Percentiles rank a stretch among this genome's conserved stretches.
phyloP scores from a whole-genome alignment of 2,888 invertebrate genomes.

The Cataglyphis altisquamis region DNA sequence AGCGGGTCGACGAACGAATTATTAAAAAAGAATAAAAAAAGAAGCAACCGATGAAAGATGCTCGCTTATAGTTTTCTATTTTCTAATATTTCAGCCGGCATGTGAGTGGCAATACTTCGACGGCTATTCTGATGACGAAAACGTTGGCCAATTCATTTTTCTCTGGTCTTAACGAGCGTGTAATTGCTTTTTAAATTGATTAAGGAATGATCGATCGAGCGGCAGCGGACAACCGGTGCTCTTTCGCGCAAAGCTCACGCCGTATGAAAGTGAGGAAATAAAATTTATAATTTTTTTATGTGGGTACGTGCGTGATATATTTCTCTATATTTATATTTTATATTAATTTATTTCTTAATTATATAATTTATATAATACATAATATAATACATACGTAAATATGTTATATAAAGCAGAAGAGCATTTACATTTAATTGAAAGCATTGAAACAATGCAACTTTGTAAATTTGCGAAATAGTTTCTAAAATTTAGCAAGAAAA shows the following conservation, averaged over 20 bases:
- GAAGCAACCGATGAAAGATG: background rate
- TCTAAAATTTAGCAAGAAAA: conserved; percentile 17
- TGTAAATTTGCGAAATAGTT: conserved; percentile 6
- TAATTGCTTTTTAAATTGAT: conserved; percentile 82
- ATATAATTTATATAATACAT: conserved; percentile 1
- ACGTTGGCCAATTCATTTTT: conserved; percentile 67
- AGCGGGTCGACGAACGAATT: conserved; percentile 27
- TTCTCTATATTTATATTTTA: background rate
- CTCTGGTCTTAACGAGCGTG: conserved; percentile 76
- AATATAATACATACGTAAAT: background rate
- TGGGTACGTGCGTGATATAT: background rate
- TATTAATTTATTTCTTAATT: background rate
- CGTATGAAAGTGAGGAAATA: background rate
- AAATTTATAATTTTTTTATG: conserved; percentile 31
- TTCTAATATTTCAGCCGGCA: conserved; percentile 33
- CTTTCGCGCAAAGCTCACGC: conserved; percentile 43
- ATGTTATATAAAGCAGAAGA: background rate
- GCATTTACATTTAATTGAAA: background rate
- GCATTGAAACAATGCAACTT: background rate
- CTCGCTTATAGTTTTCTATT: conserved; percentile 28
- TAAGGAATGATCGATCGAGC: conserved; percentile 78
- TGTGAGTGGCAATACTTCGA: conserved; percentile 49
- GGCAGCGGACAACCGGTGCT: conserved; percentile 60
- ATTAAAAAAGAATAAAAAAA: conserved; percentile 10
- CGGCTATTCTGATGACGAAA: conserved; percentile 33